Evolutionary conservation across 2,113 vertebrate genomes (phyloP), one percentile per base, ranked within the genome.

Genomic region (Calyptommatus sinebrachiatus): DNA sequence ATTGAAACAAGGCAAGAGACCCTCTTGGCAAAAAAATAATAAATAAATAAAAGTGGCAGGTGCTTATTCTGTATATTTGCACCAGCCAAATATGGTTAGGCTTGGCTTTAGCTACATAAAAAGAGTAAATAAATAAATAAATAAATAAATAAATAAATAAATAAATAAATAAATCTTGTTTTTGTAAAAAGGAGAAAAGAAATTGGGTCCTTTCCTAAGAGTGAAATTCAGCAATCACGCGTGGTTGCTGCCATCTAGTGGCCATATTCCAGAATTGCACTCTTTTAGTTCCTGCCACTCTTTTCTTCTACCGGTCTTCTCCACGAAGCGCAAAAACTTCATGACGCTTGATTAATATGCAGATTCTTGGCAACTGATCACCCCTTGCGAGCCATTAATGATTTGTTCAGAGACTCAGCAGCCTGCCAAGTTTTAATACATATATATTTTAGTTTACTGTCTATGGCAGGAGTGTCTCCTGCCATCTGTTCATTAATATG

Each of bases 401-500:
- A 75, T 53, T 83, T 83, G 66, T 71, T 83, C 82, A 71, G 71
- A 69, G 72, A 69, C 60, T 29, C 82, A 83, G 77, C 72, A 71
- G 77, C 82, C 73, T 79, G 57, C 57, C 67, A 75, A 57, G 45
- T 63, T 65, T 31, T 31, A 71, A 18, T 57, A 57, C 53, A 57
- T 57, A 57, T 57, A 57, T 57, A 57, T 57, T 57, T 68, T 12
- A 75, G 53, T 78, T 77, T 69, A 48, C 71, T n/a, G 11, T 83
- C 72, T 76, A 65, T 63, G 21, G 72, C 82, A 65, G 60, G 29
- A 71, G 60, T 46, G 62, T 79, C 77, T 63, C 67, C 72, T 57
- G 29, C 82, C 77, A 83, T 79, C 77, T 83, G 82, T 79, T 83
- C 82, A 83, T 79, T 83, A 79, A 83, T 83, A 83, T 83, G 82